Conservation (phyloP, 2,797 vertebrate genomes). For the Gymnothorax reevesii region DNA sequence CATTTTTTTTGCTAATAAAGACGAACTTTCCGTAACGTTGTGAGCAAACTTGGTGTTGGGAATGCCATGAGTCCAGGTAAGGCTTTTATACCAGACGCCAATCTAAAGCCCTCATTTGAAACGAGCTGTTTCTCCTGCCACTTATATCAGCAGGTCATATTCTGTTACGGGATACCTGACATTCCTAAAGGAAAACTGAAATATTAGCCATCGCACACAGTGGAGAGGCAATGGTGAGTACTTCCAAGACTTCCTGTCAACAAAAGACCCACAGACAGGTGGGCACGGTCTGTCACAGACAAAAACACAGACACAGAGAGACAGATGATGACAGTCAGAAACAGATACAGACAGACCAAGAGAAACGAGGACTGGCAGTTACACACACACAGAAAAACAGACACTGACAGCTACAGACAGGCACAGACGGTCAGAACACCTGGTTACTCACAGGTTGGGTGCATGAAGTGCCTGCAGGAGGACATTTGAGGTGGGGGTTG, state of each 20-base stretch:
- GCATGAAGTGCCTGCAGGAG: slow-evolving; percentile 85
- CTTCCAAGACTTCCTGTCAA: background rate
- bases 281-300: background rate
- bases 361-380: too few relatives aligned
- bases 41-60: background rate
- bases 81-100: background rate
- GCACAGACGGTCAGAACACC: background rate
- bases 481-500: slow-evolving; percentile 86
- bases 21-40: too few relatives aligned
- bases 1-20: too few relatives aligned
- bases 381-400: background rate
- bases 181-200: background rate
- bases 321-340: background rate
- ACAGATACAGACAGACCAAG: too few relatives aligned
- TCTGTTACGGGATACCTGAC: background rate
- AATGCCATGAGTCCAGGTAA: too few relatives aligned
- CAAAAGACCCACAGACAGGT: background rate
- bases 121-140: background rate
- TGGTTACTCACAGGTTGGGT: slow-evolving; percentile 29
- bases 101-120: background rate
- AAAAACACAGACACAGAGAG: background rate
- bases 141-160: background rate
- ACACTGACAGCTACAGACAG: background rate
- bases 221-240: background rate
- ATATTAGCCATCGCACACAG: background rate